A percentile compares a stretch with the other conserved stretches of the same genome.
Conservation (phyloP, 1,140 invertebrate species). For the Ectropis grisescens region DNA sequence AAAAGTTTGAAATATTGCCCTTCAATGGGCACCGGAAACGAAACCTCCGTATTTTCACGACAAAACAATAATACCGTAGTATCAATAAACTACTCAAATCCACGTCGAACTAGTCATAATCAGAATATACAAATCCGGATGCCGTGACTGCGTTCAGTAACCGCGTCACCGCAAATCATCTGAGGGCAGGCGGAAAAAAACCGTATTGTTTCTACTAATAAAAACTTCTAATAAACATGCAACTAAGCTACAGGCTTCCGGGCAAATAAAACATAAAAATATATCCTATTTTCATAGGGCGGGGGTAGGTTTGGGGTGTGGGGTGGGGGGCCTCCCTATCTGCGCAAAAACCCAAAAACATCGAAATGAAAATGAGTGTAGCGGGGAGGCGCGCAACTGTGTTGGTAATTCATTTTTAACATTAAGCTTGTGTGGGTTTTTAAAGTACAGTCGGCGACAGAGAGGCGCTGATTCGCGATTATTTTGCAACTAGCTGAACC, state of each 20-base stretch:
- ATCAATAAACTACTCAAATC: neutral
- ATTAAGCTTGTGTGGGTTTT: conserved; percentile 66
- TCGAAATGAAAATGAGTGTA: conserved; percentile 69
- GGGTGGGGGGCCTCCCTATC: conserved; percentile 25
- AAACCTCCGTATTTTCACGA: too few relatives aligned
- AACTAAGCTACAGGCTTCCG: conserved; percentile 65
- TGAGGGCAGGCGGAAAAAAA: conserved; percentile 24
- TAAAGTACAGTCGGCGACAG: conserved; percentile 68
- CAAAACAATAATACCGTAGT: too few relatives aligned
- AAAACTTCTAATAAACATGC: conserved; percentile 69
- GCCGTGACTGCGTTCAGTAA: neutral
- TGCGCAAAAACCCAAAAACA: conserved; percentile 70
- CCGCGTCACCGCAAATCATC: conserved; percentile 40
- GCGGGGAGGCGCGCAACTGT: conserved; percentile 42
- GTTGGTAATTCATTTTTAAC: conserved; percentile 71
- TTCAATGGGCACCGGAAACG: too few relatives aligned
- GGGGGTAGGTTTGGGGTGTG: conserved; percentile 20
- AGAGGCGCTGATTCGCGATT: too few relatives aligned
- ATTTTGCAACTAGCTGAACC: too few relatives aligned
- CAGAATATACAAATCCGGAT: neutral
- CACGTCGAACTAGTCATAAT: neutral
- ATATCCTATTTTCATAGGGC: conserved; percentile 70
- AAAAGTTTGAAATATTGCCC: too few relatives aligned
- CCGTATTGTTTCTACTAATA: conserved; percentile 64
- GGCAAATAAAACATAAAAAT: conserved; percentile 70